Base-by-base conservation (phyloP, 2,113 vertebrate genomes). In the Mugil cephalus region DNA sequence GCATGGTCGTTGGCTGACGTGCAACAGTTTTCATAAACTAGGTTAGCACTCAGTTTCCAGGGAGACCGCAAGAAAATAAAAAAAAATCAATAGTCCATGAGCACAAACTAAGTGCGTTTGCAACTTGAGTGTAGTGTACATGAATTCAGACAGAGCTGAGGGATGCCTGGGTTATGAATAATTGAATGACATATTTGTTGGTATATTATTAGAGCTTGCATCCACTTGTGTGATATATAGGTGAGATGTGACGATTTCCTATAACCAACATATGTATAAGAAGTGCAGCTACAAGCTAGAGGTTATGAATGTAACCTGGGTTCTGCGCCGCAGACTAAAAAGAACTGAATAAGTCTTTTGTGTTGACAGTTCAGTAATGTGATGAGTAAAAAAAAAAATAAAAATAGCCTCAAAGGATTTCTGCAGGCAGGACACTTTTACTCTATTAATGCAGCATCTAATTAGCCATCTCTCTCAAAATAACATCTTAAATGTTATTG, bases 341-440 rank as follows among this genome's bases (percentile, higher is more conserved):
- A 64, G 34, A 53, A 64, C 19, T 45, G 46, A 78, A 69, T 30
- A 69, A 48, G 74, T 72, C 38, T 58, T 30, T 30, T 50, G 50
- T 80, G 69, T 74, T 78, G 80, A 74, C 80, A 78, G 42, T 68
- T 58, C 71, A 30, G 47, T 79, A 72, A 85, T 79, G 55, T 60
- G 75, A 82, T 53, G 46, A 63, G 61, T 52, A 30, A 30, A 30
- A 30, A 30, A 30, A 30, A 30, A 34, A 62, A n/a, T n/a, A n/a
- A 77, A 72, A 60, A 83, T 62, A 70, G 39, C 61, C 35, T 69
- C 61, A 19, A 39, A 52, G n/a, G 70, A 67, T 38, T 74, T 60
- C 46, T 76, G 70, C 70, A 73, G 63, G 51, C 24, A n/a, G 51
- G 64, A 74, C 65, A 69, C 65, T 80, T 80, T 67, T 38, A 54